Percentiles rank a stretch among this genome's conserved stretches.
These are phyloP conservation scores for Phainopepla nitens DNA, from an alignment of 2,113 vertebrate genomes.

Conservation along the genomic window DNA sequence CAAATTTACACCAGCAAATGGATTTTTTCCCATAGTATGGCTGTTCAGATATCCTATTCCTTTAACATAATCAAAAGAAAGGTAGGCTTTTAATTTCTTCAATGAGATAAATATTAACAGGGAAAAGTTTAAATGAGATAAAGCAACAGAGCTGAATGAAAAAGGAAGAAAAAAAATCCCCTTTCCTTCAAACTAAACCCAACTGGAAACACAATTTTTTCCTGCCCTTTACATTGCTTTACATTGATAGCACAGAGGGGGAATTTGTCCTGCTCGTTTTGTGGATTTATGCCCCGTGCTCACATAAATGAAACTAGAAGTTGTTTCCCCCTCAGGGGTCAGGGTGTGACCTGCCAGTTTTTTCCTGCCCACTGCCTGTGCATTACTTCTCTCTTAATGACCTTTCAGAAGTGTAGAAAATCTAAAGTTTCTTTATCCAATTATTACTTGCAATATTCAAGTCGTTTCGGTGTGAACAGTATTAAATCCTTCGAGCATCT, in stretches of 20 bases:
- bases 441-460: conserved; percentile 7
- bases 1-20: background rate
- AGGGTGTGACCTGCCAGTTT: background rate
- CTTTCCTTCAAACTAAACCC: background rate
- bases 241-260: background rate
- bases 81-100: background rate
- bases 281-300: background rate
- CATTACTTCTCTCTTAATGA: background rate
- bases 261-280: background rate
- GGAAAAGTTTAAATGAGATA: background rate
- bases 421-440: background rate
- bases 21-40: background rate
- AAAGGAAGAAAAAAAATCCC: background rate
- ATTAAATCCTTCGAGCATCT: background rate
- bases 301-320: fast-evolving
- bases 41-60: background rate
- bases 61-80: background rate
- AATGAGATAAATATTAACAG: background rate
- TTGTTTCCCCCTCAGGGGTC: background rate
- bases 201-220: background rate
- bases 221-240: background rate
- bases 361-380: background rate
- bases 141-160: background rate
- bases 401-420: background rate
- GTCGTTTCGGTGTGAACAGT: background rate